These are phyloP conservation scores for Scyliorhinus canicula DNA, from an alignment of 2,797 vertebrate species.

Conservation along the genomic window DNA sequence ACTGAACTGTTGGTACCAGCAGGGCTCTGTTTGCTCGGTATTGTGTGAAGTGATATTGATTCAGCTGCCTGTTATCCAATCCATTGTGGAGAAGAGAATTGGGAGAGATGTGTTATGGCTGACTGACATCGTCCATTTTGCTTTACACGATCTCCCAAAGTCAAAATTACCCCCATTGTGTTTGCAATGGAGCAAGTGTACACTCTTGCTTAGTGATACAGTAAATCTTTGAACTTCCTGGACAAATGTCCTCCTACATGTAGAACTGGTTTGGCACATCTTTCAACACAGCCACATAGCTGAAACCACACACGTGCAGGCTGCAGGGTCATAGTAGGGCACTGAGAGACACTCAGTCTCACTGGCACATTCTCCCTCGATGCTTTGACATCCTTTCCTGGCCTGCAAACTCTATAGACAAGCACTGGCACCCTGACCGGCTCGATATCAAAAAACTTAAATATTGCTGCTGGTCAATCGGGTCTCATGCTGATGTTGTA, in stretches of 20 bases:
- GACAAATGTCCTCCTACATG: conserved; percentile 34
- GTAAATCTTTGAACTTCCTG: conserved; percentile 33
- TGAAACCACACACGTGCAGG: background rate
- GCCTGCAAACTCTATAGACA: background rate
- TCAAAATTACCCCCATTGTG: background rate
- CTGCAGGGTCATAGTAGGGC: conserved; percentile 20
- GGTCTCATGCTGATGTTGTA: conserved; percentile 13
- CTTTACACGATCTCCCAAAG: background rate
- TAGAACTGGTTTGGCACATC: conserved; percentile 36
- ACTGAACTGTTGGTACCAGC: background rate
- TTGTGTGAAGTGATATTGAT: background rate
- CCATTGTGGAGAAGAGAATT: background rate
- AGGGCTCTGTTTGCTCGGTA: background rate
- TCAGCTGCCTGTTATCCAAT: background rate
- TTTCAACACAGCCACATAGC: conserved; percentile 15
- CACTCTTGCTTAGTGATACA: background rate
- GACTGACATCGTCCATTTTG: too few relatives aligned
- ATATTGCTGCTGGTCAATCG: background rate
- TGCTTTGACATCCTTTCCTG: conserved; percentile 17
- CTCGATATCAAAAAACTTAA: background rate
- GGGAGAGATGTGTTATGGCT: background rate
- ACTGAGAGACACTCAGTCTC: conserved; percentile 20
- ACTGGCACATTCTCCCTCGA: conserved; percentile 13
- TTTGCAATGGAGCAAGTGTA: background rate
- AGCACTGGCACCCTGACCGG: background rate